A percentile compares a stretch with the other conserved stretches of the same genome.
phyloP scores from a whole-genome alignment of 1,140 invertebrate genomes.

The Hesperophylax magnus region DNA sequence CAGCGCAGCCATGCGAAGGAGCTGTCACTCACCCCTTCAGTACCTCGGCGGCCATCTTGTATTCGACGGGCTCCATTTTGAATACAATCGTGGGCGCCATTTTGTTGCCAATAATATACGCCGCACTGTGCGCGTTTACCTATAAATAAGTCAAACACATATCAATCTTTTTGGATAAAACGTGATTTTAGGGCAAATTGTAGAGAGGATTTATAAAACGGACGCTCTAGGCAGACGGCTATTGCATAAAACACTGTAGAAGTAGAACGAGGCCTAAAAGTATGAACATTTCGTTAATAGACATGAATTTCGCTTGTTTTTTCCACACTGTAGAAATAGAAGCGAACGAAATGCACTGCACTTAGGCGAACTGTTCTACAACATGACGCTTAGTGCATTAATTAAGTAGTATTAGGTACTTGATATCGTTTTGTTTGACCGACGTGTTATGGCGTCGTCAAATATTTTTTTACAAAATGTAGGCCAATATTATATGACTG shows the following conservation, averaged over 20 bases:
- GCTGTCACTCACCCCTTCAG: conserved; percentile 72
- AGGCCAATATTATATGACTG: not conserved
- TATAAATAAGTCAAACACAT: conserved; percentile 16
- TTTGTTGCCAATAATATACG: conserved; percentile 21
- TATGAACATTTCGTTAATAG: conserved; percentile 34
- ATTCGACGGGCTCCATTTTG: conserved; percentile 60
- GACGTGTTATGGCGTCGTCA: not conserved
- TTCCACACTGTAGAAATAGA: conserved; percentile 42
- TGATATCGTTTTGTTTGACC: conserved; percentile 2
- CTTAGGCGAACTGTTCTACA: conserved; percentile 51
- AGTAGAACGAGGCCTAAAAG: conserved; percentile 50
- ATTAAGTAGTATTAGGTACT: not conserved
- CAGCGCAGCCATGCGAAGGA: conserved; percentile 72
- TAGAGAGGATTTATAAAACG: conserved; percentile 45
- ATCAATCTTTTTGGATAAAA: conserved; percentile 33
- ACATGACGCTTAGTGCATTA: conserved; percentile 1
- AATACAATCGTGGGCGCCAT: not conserved
- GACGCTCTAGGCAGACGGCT: conserved; percentile 50
- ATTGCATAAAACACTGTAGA: conserved; percentile 53
- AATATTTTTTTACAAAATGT: not conserved
- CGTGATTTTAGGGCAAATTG: conserved; percentile 47
- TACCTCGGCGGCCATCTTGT: conserved; percentile 60
- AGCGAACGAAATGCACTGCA: conserved; percentile 48
- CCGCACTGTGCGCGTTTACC: conserved; percentile 22
- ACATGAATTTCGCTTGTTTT: conserved; percentile 48